A percentile compares a stretch with the other conserved stretches of the same genome.
Conservation (phyloP, 23 tunicate species). For the Clavelina lepadiformis region DNA sequence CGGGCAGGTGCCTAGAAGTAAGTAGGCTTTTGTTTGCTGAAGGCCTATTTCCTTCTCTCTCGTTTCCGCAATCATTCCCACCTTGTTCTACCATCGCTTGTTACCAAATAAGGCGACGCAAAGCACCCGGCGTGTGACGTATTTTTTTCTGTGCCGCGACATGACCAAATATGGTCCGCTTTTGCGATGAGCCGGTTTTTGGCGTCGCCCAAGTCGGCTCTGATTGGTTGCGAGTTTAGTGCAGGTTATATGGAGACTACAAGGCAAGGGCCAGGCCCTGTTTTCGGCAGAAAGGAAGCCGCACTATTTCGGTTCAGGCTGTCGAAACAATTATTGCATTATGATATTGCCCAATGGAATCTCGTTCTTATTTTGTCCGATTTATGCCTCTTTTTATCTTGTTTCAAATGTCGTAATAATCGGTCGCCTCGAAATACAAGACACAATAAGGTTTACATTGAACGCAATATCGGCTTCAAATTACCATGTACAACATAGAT, state of each 20-base stretch:
- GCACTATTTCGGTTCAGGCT: not conserved
- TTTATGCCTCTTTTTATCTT: too few species aligned
- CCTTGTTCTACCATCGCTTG: slow-evolving; percentile 15
- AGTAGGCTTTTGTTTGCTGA: slow-evolving; percentile 41
- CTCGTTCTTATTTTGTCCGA: too few species aligned
- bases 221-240: slow-evolving; percentile 1
- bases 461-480: too few species aligned
- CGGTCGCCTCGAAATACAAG: too few species aligned
- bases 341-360: not conserved
- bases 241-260: too few species aligned
- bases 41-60: slow-evolving; percentile 47
- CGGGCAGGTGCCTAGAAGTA: too few species aligned
- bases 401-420: too few species aligned
- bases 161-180: slow-evolving; percentile 32
- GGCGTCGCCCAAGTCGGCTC: slow-evolving; percentile 1
- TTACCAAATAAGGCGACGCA: slow-evolving; percentile 40
- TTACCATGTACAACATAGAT: too few species aligned
- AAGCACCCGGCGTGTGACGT: slow-evolving; percentile 21
- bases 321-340: not conserved
- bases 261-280: too few species aligned
- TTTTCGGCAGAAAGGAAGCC: not conserved
- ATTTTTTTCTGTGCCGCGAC: not conserved
- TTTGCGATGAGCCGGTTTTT: slow-evolving; percentile 26
- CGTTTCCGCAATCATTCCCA: slow-evolving; percentile 31
- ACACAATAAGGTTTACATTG: too few species aligned